phyloP scores from a whole-genome alignment of 23 tunicate genomes.

The Styela plicata region DNA sequence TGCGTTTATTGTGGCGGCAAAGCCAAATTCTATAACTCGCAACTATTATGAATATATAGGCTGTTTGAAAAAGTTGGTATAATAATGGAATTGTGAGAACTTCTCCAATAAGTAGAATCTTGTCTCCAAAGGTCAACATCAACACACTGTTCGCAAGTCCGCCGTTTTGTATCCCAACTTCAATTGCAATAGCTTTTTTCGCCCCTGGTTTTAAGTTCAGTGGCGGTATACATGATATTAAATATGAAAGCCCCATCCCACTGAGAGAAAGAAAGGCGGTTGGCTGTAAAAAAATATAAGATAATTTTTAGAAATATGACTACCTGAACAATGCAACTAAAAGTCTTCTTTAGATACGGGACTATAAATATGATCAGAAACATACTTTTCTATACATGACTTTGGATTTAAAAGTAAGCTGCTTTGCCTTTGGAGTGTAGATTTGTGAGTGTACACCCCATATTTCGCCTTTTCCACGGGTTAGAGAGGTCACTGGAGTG shows the following conservation, averaged over 20 bases:
- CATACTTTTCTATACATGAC: no score
- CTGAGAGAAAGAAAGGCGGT: background rate
- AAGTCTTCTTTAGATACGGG: no score
- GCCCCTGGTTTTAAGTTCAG: background rate
- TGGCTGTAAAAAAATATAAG: conserved; percentile 3
- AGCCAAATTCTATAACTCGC: conserved; percentile 4
- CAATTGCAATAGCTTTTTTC: conserved; percentile 11
- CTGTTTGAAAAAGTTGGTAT: background rate
- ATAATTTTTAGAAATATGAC: background rate
- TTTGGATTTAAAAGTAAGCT: no score
- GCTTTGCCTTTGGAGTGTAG: no score
- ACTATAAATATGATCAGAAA: no score
- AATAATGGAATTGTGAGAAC: background rate
- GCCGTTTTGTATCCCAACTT: conserved; percentile 17
- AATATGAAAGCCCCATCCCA: background rate
- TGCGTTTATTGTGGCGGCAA: background rate
- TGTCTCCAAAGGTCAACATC: background rate
- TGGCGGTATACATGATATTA: background rate
- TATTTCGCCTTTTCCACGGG: no score
- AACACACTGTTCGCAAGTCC: conserved; percentile 15
- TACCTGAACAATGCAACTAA: no score
- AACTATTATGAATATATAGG: background rate
- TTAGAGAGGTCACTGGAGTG: no score
- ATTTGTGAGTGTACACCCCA: no score
- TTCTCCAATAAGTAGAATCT: background rate